A percentile compares a stretch with the other conserved stretches of the same genome.
phyloP scores from a whole-genome alignment of 2,113 vertebrate genomes.

The Corythornis vintsioides region DNA sequence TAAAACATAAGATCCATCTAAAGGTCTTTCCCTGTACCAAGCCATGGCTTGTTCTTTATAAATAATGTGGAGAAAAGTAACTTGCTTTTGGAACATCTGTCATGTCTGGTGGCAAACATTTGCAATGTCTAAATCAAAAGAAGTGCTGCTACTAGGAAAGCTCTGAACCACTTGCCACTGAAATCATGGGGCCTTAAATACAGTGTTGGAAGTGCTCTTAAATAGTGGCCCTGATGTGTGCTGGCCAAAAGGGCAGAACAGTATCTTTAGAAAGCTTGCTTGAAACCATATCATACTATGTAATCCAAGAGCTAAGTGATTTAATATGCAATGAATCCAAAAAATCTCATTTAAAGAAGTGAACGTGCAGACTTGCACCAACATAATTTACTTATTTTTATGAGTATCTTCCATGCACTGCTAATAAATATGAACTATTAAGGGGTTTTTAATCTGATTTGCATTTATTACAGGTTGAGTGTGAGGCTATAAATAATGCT shows the following conservation, averaged over 20 bases:
- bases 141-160: background rate
- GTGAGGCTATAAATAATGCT: slow-evolving; percentile 66
- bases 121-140: background rate
- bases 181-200: background rate
- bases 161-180: background rate
- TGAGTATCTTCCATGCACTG: slow-evolving; percentile 51
- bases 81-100: background rate
- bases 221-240: background rate
- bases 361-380: slow-evolving; percentile 28
- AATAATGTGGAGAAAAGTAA: background rate
- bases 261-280: background rate
- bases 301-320: slow-evolving; percentile 50
- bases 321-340: slow-evolving; percentile 49
- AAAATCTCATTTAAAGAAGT: slow-evolving; percentile 60
- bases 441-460: slow-evolving; percentile 67
- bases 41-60: background rate
- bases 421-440: slow-evolving; percentile 74
- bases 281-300: background rate
- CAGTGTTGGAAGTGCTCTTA: background rate
- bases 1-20: background rate
- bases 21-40: background rate
- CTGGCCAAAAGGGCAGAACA: background rate
- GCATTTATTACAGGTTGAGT: slow-evolving; percentile 63
- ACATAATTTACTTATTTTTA: slow-evolving; percentile 71
- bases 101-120: background rate